These are phyloP conservation scores for Origma solitaria DNA, from an alignment of 2,113 vertebrate genomes.

Conservation along the genomic window DNA sequence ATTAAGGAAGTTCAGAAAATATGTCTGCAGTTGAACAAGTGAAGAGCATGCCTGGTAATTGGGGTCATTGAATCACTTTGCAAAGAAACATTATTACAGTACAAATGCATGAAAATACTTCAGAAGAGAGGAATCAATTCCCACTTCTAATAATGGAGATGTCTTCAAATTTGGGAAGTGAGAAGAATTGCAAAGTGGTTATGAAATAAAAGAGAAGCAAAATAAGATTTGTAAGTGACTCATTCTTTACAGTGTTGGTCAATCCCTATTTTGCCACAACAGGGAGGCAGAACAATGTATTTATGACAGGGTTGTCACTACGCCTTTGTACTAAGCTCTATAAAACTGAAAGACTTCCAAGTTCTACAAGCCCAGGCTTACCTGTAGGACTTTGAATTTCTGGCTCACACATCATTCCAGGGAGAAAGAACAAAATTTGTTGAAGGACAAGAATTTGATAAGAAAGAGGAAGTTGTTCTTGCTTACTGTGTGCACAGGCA, in stretches of 20 bases:
- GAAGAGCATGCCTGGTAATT: neutral
- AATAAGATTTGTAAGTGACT: neutral
- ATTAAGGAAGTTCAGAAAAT: neutral
- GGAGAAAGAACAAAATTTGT: neutral
- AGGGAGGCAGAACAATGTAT: neutral
- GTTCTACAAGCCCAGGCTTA: neutral
- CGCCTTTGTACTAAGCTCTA: neutral
- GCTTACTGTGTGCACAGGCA: neutral
- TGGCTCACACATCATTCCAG: neutral
- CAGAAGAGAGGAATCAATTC: neutral
- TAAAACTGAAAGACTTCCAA: neutral
- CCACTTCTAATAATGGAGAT: neutral
- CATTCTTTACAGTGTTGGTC: neutral
- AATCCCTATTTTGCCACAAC: neutral
- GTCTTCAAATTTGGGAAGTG: neutral
- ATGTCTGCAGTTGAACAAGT: neutral
- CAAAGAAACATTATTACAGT: neutral
- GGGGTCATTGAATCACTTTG: neutral
- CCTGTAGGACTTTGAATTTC: neutral
- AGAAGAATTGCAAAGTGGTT: neutral
- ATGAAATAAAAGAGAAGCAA: neutral
- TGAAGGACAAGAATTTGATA: neutral
- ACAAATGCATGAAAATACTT: neutral
- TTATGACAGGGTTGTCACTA: neutral
- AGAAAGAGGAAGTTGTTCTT: neutral